Evolutionary conservation across 2,113 vertebrate genomes (phyloP).

Genomic region (Danionella cerebrum): DNA sequence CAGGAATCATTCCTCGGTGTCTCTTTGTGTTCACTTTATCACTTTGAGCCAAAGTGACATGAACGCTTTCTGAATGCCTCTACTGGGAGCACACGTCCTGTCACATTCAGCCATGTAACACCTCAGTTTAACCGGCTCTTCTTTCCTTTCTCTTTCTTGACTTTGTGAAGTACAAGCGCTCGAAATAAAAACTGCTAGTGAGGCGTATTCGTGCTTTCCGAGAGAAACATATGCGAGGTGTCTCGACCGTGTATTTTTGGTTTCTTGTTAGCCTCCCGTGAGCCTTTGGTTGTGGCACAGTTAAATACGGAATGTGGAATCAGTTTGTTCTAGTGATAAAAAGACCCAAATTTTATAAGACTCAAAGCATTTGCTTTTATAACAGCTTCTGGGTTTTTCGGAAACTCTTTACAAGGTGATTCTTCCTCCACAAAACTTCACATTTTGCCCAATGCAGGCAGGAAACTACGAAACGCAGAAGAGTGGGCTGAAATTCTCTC

Average conservation of each 20-base stretch:
- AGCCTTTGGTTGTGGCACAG: background rate
- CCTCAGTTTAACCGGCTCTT: slow-evolving; percentile 25
- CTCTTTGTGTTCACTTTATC: background rate
- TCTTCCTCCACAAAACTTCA: too few relatives aligned
- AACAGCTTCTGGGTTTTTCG: too few relatives aligned
- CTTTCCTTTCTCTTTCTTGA: slow-evolving; percentile 18
- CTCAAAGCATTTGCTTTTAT: too few relatives aligned
- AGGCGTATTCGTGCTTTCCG: slow-evolving; percentile 10
- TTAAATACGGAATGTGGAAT: too few relatives aligned
- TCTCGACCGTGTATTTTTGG: slow-evolving; percentile 6
- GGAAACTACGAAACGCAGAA: too few relatives aligned
- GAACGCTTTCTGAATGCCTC: slow-evolving; percentile 17
- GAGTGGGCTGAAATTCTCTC: too few relatives aligned
- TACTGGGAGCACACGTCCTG: slow-evolving; percentile 18
- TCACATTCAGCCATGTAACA: slow-evolving; percentile 16
- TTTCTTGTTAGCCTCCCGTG: background rate
- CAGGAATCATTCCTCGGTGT: too few relatives aligned
- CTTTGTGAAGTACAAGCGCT: slow-evolving; percentile 12
- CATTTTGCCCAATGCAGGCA: too few relatives aligned
- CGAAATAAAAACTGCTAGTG: slow-evolving; percentile 25
- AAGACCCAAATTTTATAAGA: too few relatives aligned
- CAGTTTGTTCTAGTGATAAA: too few relatives aligned
- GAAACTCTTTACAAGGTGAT: too few relatives aligned
- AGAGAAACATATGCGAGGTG: background rate
- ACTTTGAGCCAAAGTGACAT: too few relatives aligned